Conservation (phyloP, 2,888 invertebrate genomes). For the Limenitis camilla region DNA sequence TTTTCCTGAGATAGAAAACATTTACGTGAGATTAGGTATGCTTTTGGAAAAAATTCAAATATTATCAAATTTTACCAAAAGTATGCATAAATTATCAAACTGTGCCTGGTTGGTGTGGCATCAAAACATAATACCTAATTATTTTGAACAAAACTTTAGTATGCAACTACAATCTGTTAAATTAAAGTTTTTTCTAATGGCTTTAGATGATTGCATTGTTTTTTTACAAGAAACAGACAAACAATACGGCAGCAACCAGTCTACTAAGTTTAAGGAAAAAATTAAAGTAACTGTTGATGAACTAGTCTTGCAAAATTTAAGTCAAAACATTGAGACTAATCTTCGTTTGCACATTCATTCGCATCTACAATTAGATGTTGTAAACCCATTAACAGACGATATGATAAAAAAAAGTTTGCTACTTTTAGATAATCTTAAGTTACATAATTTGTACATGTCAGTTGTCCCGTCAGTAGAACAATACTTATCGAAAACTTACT, state of each 20-base stretch:
- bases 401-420: constrained; percentile 79
- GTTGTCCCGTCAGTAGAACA: constrained; percentile 85
- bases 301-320: constrained; percentile 80
- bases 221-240: constrained; percentile 53
- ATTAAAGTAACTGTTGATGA: constrained; percentile 66
- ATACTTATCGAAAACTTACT: constrained; percentile 95
- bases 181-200: constrained; percentile 67
- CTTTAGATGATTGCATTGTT: constrained; percentile 58
- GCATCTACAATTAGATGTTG: constrained; percentile 85
- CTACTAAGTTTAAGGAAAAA: constrained; percentile 48
- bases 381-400: constrained; percentile 81
- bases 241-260: constrained; percentile 38
- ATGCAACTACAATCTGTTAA: constrained; percentile 78
- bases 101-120: constrained; percentile 89
- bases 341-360: constrained; percentile 93
- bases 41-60: constrained; percentile 79
- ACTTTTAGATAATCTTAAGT: constrained; percentile 69
- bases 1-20: constrained; percentile 77
- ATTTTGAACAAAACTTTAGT: constrained; percentile 82
- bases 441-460: constrained; percentile 74
- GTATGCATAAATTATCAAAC: constrained; percentile 78
- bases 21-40: constrained; percentile 74
- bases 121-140: constrained; percentile 82
- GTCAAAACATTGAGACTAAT: constrained; percentile 93
- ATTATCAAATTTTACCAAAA: constrained; percentile 74